phyloP scores from a whole-genome alignment of 2,888 invertebrate species.

The Cotesia congregata region DNA sequence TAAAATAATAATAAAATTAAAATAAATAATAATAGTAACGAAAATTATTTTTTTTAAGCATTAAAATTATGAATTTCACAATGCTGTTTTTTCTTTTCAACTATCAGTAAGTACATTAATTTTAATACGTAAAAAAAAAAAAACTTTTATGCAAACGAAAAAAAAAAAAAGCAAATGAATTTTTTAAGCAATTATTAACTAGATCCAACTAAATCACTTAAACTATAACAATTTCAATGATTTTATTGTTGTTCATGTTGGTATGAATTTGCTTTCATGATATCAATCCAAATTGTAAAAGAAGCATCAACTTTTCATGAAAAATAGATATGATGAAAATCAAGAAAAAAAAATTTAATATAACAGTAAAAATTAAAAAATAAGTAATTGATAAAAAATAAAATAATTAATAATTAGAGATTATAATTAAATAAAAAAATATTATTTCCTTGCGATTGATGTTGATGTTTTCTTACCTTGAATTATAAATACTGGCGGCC shows the following conservation, averaged over 20 bases:
- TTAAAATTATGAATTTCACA: background rate
- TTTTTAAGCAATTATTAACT: slow-evolving; percentile 25
- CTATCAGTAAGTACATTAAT: background rate
- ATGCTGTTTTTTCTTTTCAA: slow-evolving; percentile 26
- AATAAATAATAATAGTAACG: background rate
- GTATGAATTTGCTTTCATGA: background rate
- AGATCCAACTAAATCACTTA: slow-evolving; percentile 1
- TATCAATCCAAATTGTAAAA: slow-evolving; percentile 26
- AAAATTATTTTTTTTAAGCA: background rate
- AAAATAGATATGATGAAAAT: slow-evolving; percentile 37
- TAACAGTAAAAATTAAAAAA: slow-evolving; percentile 25
- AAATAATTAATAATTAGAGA: slow-evolving; percentile 41
- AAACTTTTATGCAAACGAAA: slow-evolving; percentile 3
- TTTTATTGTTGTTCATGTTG: background rate
- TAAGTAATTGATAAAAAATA: slow-evolving; percentile 38
- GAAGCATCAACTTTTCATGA: slow-evolving; percentile 7
- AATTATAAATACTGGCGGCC: slow-evolving; percentile 70
- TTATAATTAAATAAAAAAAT: slow-evolving; percentile 36
- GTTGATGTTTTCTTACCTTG: slow-evolving; percentile 70
- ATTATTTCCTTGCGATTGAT: slow-evolving; percentile 66
- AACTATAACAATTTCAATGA: slow-evolving; percentile 25
- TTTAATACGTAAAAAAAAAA: background rate
- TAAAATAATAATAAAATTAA: background rate
- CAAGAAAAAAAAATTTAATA: slow-evolving; percentile 26
- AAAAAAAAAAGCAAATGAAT: slow-evolving; percentile 31